Conservation (phyloP, 2,113 vertebrate species). For the Silurus glanis region DNA sequence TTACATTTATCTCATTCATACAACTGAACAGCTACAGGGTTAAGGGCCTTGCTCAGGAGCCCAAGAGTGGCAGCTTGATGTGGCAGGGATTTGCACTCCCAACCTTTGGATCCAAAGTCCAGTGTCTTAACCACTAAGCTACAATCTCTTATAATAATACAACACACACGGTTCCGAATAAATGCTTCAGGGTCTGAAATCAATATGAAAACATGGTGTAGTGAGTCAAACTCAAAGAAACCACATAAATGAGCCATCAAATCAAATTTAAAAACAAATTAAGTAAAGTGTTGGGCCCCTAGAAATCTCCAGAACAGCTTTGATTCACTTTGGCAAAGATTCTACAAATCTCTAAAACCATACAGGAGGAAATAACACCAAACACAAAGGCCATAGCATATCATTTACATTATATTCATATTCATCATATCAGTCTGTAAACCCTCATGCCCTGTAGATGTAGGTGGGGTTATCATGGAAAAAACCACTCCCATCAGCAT, state of each 20-base stretch:
- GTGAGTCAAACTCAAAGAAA: slow-evolving; percentile 6
- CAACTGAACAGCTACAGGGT: no score
- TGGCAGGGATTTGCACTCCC: no score
- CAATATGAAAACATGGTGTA: slow-evolving; percentile 15
- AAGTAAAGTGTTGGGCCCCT: not conserved
- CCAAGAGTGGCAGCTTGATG: no score
- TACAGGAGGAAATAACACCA: not conserved
- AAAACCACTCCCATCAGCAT: not conserved
- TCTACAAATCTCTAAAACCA: not conserved
- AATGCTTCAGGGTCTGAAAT: slow-evolving; percentile 24
- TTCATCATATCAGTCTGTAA: not conserved
- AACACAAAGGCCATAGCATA: not conserved
- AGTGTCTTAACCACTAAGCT: no score
- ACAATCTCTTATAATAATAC: not conserved
- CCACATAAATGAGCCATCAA: slow-evolving; percentile 1
- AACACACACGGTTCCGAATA: slow-evolving; percentile 17
- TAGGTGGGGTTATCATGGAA: not conserved
- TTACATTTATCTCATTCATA: no score
- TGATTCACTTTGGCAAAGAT: not conserved
- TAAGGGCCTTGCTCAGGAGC: no score
- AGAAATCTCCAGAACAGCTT: not conserved
- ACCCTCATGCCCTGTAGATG: not conserved
- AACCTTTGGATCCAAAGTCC: no score
- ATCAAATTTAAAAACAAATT: not conserved
- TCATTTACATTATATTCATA: not conserved